Base-by-base conservation (phyloP, 2,888 invertebrate genomes). In the Listrodromus nycthemerus region DNA sequence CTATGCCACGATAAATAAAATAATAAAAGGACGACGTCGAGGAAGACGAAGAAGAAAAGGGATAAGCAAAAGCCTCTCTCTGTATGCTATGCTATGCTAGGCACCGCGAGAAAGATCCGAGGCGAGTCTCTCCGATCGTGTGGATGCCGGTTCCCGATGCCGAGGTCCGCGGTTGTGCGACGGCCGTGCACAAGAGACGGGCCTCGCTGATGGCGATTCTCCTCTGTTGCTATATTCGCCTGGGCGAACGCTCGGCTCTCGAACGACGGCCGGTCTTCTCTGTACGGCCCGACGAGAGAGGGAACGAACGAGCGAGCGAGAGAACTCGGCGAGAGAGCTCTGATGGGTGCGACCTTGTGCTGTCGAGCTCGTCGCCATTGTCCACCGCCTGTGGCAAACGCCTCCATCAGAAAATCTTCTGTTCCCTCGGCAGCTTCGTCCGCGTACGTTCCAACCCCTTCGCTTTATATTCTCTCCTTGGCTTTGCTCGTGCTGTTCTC, bases 311-410 rank as follows among this genome's bases (percentile, higher is more conserved):
- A 78, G 76, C 41, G 52, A 24, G 27, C 65, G 76, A 69, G 55
- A 37, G 30, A 30, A 58, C 24, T 69, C 78, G 13, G 65, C 76
- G 69, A 69, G 74, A 65, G 66, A 48, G 63, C 75, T 80, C 58
- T 75, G 76, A 81, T 77, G 81, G 86, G 84, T 86, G 89, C 90
- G 90, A 90, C 91, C 90, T 91, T 91, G 91, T 91, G 88, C 90
- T 89, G 91, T 90, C 90, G 87, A 86, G 86, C 89, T 88, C 89
- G 89, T 91, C 90, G 91, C 89, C 90, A 90, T 91, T 91, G 90
- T 91, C 89, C 89, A 88, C 88, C 88, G 86, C 81, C 77, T 74
- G 87, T 87, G 87, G 87, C 86, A 88, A 89, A 89, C 89, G 88
- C 89, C 88, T 89, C 87, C 87, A 88, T 89, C 88, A 88, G 87